Base-by-base conservation (phyloP, 2,888 invertebrate genomes). In the Nomada flava region DNA sequence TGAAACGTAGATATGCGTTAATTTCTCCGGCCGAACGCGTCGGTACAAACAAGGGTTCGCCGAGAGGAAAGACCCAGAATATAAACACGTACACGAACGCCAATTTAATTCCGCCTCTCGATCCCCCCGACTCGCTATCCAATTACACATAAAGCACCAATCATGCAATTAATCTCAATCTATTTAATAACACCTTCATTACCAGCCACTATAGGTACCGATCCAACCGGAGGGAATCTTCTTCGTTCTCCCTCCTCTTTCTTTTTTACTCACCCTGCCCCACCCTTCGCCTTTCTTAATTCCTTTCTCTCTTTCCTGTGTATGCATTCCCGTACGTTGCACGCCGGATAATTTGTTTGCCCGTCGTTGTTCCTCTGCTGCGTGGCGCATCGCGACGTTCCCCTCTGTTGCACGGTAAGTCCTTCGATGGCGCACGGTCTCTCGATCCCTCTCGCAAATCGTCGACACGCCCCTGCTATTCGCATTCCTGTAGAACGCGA, bases 171-270 rank as follows among this genome's bases (percentile, higher is more conserved):
- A 93, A 92, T 92, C 92, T 92, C 92, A 92, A 92, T 93, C 92
- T 91, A 91, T 92, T 92, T 92, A 93, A 93, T 92, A 93, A 93
- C 91, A 91, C 92, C 92, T 93, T 91, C 91, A 93, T 93, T 92
- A 93, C 90, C 86, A 89, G 84, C 84, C 82, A 83, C 89, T 86
- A 86, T 84, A 79, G 86, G 80, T 80, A 88, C 83, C 80, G 80
- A 86, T 83, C 81, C 85, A 79, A 83, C 78, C 69, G 64, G 79
- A 80, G 84, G 76, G 85, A 79, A 83, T 86, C 89, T 86, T 84
- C 86, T 85, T 84, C 69, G 36, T 63, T 76, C 72, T 72, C 78
- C 78, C 79, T 81, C 64, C 63, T 53, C 52, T 63, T 44, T n/a
- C 26, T 53, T 20, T 29, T 65, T 63, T 70, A 67, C 47, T 62